These are phyloP conservation scores for Perizoma affinitatum DNA, from an alignment of 2,888 invertebrate genomes.

Conservation along the genomic window DNA sequence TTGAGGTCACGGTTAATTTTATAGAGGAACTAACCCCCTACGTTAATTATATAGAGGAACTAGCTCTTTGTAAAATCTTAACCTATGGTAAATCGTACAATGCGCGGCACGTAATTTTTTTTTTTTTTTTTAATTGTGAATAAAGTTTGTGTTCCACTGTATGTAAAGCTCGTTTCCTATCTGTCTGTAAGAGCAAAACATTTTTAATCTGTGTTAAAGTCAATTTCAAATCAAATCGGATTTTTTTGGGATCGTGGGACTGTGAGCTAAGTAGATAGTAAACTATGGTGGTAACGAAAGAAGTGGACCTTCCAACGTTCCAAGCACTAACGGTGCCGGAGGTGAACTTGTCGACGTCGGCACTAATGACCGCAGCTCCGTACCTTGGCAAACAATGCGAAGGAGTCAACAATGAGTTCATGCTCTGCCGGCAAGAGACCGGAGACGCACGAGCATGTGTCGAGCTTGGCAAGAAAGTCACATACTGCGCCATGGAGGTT, in stretches of 20 bases:
- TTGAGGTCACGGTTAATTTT: too few species aligned
- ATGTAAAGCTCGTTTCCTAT: too few species aligned
- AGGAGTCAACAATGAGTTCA: constrained; percentile 95
- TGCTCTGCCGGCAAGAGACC: constrained; percentile 92
- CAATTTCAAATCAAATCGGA: neutral
- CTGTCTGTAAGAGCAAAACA: too few species aligned
- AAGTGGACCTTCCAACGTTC: constrained; percentile 61
- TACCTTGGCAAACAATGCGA: constrained; percentile 97
- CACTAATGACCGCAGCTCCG: constrained; percentile 93
- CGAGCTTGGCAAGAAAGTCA: constrained; percentile 93
- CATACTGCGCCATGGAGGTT: constrained; percentile 92
- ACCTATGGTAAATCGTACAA: too few species aligned
- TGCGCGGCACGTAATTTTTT: too few species aligned
- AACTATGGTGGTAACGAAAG: constrained; percentile 86
- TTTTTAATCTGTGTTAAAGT: too few species aligned
- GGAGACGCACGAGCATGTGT: constrained; percentile 94
- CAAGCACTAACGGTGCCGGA: constrained; percentile 26
- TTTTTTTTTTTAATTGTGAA: too few species aligned
- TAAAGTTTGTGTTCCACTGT: too few species aligned
- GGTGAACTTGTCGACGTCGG: constrained; percentile 91
- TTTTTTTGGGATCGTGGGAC: neutral
- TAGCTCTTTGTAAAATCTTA: too few species aligned
- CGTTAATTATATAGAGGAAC: too few species aligned
- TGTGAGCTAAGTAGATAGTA: neutral
- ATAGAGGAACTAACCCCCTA: too few species aligned